Conservation (phyloP, 1,140 invertebrate species). For the Rhopalosiphum padi region DNA sequence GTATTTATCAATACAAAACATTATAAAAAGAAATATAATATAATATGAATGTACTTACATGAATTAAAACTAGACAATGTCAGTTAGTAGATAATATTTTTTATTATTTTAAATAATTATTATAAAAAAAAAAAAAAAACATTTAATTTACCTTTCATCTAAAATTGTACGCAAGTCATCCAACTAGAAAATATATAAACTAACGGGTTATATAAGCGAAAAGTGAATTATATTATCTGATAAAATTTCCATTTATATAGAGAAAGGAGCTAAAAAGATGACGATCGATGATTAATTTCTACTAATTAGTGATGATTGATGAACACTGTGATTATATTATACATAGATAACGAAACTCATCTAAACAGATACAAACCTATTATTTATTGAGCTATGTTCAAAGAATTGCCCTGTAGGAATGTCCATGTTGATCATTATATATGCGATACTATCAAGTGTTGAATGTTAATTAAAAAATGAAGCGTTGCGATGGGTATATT, state of each 20-base stretch:
- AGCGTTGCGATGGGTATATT: neutral
- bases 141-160: neutral
- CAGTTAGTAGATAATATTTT: neutral
- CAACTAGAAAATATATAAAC: slow-evolving; percentile 7
- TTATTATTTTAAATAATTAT: neutral
- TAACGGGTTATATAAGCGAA: neutral
- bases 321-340: neutral
- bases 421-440: neutral
- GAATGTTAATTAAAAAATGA: slow-evolving; percentile 25
- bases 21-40: neutral
- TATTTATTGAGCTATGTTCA: neutral
- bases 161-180: neutral
- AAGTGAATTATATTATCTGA: neutral
- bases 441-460: neutral
- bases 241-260: neutral
- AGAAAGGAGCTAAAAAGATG: slow-evolving; percentile 21
- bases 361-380: neutral
- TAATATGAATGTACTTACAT: neutral
- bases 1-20: neutral
- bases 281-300: neutral
- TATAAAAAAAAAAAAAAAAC: neutral
- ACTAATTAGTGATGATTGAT: slow-evolving; percentile 24
- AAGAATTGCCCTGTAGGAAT: neutral
- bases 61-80: neutral
- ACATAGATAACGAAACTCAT: neutral